A percentile compares a stretch with the other conserved stretches of the same genome.
Evolutionary conservation across 2,113 vertebrate genomes (phyloP).

Genomic region (Asarcornis scutulata): DNA sequence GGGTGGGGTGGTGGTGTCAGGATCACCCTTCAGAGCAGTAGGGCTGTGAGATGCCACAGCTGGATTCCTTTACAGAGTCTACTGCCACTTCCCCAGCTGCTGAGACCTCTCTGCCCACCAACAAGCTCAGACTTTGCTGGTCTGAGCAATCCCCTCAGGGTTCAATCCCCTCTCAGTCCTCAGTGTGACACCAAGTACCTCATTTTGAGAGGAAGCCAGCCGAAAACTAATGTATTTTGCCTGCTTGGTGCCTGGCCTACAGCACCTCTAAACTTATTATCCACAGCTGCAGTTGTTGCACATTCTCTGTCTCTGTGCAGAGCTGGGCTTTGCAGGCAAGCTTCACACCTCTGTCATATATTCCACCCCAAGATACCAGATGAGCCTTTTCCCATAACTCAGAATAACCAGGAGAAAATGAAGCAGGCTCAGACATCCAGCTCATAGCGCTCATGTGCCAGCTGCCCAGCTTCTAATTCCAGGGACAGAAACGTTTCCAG

Average conservation of each 20-base stretch:
- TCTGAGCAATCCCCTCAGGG: neutral
- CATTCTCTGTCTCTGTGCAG: neutral
- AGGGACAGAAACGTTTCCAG: neutral
- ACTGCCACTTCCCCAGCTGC: neutral
- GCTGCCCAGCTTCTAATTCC: neutral
- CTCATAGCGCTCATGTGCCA: neutral
- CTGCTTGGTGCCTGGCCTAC: neutral
- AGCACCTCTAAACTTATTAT: neutral
- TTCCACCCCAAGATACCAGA: neutral
- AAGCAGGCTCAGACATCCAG: neutral
- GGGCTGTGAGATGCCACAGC: neutral
- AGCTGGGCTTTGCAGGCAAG: neutral
- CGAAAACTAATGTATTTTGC: too few species aligned
- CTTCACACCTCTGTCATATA: neutral
- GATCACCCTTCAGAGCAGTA: neutral
- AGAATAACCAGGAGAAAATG: neutral
- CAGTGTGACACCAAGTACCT: neutral
- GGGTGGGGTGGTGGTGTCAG: neutral
- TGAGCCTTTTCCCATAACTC: neutral
- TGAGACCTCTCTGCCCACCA: neutral
- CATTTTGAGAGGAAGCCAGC: neutral
- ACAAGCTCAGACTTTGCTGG: neutral
- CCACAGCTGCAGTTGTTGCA: neutral
- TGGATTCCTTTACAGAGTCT: neutral
- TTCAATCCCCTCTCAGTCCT: neutral